Conservation (phyloP, 2,888 invertebrate species). For the Criorhina ranunculi region DNA sequence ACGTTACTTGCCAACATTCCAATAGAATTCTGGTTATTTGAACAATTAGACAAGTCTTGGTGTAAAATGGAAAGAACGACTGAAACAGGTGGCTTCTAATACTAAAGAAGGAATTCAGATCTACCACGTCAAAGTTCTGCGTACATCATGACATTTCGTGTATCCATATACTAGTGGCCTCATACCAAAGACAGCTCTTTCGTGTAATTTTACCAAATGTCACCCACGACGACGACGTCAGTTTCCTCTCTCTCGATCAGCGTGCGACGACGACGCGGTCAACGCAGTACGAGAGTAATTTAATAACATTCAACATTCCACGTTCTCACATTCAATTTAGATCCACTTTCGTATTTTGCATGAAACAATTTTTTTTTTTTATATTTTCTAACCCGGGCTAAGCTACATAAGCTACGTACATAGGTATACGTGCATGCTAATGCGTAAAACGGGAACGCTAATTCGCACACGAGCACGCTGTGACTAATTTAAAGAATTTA, state of each 20-base stretch:
- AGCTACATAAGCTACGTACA: background rate
- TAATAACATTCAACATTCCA: conserved; percentile 53
- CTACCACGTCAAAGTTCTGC: too few species aligned
- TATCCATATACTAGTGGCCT: background rate
- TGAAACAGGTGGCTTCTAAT: too few species aligned
- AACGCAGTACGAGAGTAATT: conserved; percentile 37
- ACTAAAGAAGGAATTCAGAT: too few species aligned
- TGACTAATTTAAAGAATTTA: conserved; percentile 57
- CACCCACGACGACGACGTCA: conserved; percentile 22
- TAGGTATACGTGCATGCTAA: conserved; percentile 10
- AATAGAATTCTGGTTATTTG: too few species aligned
- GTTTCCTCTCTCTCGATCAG: conserved; percentile 43
- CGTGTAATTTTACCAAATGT: conserved; percentile 2
- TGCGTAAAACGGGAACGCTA: conserved; percentile 14
- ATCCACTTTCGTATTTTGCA: conserved; percentile 49
- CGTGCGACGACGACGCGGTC: conserved; percentile 7
- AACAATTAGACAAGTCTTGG: too few species aligned
- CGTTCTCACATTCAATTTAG: conserved; percentile 62
- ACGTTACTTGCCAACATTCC: too few species aligned
- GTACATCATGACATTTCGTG: too few species aligned
- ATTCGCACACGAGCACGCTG: conserved; percentile 59
- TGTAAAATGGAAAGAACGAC: too few species aligned
- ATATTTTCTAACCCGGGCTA: background rate
- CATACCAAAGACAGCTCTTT: background rate
- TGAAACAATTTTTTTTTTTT: conserved; percentile 27